A percentile compares a stretch with the other conserved stretches of the same genome.
phyloP scores from a whole-genome alignment of 2,113 vertebrate genomes.

The Pelecanoides urinatrix region DNA sequence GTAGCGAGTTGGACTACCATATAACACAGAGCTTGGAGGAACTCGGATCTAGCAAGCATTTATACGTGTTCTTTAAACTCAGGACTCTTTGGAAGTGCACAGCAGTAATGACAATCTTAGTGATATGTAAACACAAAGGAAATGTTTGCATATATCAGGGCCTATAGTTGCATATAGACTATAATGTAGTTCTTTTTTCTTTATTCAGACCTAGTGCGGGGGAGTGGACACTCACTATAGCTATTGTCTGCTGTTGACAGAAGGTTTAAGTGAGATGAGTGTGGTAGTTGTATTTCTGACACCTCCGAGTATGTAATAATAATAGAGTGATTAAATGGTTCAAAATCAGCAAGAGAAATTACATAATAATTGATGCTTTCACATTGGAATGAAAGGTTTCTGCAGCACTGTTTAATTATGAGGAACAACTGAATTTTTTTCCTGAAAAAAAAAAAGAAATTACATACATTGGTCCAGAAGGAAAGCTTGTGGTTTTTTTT shows the following conservation, averaged over 20 bases:
- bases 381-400: neutral
- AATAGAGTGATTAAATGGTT: neutral
- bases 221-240: neutral
- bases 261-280: neutral
- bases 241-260: neutral
- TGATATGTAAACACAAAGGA: neutral
- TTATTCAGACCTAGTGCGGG: neutral
- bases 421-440: neutral
- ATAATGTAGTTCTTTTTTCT: neutral
- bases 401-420: constrained; percentile 6
- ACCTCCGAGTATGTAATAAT: neutral
- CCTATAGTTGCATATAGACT: neutral
- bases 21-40: neutral
- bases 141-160: neutral
- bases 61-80: fast-evolving
- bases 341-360: neutral
- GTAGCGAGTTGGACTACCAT: fast-evolving
- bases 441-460: neutral
- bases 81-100: neutral
- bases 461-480: neutral
- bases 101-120: no score
- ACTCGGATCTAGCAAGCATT: fast-evolving
- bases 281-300: neutral
- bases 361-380: constrained; percentile 32
- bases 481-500: neutral